These are phyloP conservation scores for Nyctalus aviator DNA, from an alignment of 2,797 vertebrate species.

Conservation along the genomic window DNA sequence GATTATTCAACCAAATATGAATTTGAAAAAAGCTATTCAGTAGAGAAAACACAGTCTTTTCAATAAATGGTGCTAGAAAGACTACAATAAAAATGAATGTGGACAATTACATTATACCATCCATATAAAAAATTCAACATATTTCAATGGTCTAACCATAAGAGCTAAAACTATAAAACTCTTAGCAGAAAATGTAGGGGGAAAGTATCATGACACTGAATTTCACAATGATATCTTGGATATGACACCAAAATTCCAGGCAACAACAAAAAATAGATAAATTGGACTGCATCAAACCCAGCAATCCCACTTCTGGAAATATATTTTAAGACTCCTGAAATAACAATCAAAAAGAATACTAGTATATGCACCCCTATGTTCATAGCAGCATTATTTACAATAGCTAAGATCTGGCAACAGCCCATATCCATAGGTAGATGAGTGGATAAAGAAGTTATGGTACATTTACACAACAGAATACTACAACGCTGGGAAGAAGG, in stretches of 20 bases:
- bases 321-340: neutral
- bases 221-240: slow-evolving; percentile 21
- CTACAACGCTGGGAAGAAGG: neutral
- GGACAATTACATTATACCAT: neutral
- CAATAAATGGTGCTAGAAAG: neutral
- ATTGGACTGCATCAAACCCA: neutral
- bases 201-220: neutral
- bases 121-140: slow-evolving; percentile 3
- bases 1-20: neutral
- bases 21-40: neutral
- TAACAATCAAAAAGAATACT: neutral
- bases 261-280: neutral
- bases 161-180: slow-evolving; percentile 28
- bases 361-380: neutral
- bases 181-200: neutral
- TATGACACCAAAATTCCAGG: neutral
- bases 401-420: neutral
- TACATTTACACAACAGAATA: neutral
- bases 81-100: neutral
- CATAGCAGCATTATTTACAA: neutral
- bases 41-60: neutral
- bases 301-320: neutral
- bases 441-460: neutral
- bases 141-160: neutral
- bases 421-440: neutral